Evolutionary conservation across 2,888 invertebrate species (phyloP).

Genomic region (Diaprepes abbreviatus): DNA sequence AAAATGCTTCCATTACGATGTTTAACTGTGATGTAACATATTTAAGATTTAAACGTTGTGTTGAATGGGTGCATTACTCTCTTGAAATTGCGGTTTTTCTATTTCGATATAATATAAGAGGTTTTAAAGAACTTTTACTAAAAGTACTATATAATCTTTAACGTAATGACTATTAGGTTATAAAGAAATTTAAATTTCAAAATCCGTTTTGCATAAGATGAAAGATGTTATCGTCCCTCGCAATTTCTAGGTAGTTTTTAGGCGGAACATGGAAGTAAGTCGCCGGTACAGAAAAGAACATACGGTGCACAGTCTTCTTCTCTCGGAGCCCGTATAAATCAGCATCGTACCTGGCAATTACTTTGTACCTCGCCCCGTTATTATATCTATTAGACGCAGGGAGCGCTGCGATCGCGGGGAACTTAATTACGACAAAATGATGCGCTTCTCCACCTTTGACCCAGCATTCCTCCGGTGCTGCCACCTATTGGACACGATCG

Average conservation of each 20-base stretch:
- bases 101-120: too few relatives aligned
- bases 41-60: too few relatives aligned
- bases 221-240: constrained; percentile 7
- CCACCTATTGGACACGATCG: constrained; percentile 64
- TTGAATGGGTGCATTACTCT: too few relatives aligned
- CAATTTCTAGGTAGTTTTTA: constrained; percentile 27
- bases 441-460: constrained; percentile 67
- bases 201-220: constrained; percentile 8
- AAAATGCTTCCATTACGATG: too few relatives aligned
- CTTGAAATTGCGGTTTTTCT: too few relatives aligned
- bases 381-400: constrained; percentile 69
- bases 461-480: constrained; percentile 66
- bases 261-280: constrained; percentile 36
- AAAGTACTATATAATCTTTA: not conserved
- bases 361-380: constrained; percentile 67
- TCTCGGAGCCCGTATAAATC: constrained; percentile 62
- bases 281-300: constrained; percentile 17
- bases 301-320: constrained; percentile 32
- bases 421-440: constrained; percentile 68
- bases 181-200: constrained; percentile 5
- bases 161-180: not conserved
- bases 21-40: too few relatives aligned
- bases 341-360: constrained; percentile 67
- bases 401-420: constrained; percentile 66
- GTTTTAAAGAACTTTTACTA: not conserved